Evolutionary conservation across 2,888 invertebrate genomes (phyloP).

Genomic region (Dexiosoma caninum): DNA sequence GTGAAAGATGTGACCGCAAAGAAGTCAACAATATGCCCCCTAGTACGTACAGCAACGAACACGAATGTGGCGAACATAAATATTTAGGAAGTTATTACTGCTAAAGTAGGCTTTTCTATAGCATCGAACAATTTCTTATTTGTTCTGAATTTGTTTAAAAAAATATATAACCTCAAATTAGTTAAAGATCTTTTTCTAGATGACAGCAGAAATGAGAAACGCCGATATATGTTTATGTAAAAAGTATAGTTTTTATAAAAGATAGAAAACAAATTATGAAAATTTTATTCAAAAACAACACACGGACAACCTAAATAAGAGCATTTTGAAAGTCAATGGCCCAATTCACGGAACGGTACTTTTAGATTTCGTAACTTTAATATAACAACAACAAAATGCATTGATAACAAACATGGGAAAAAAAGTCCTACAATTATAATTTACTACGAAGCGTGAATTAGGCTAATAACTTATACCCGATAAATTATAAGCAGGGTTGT

Average conservation of each 20-base stretch:
- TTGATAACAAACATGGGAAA: too few relatives aligned
- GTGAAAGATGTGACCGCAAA: constrained; percentile 76
- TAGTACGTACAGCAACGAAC: constrained; percentile 78
- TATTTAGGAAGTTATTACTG: constrained; percentile 78
- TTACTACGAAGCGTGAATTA: too few relatives aligned
- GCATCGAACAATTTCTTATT: constrained; percentile 70
- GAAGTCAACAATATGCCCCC: constrained; percentile 74
- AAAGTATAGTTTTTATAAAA: too few relatives aligned
- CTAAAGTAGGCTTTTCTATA: constrained; percentile 79
- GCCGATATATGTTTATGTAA: constrained; percentile 1
- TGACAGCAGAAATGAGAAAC: constrained; percentile 12
- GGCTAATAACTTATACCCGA: not conserved
- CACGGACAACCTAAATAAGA: not conserved
- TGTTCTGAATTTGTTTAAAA: constrained; percentile 18
- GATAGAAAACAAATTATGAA: too few relatives aligned
- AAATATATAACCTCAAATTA: constrained; percentile 34
- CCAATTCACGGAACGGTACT: too few relatives aligned
- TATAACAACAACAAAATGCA: too few relatives aligned
- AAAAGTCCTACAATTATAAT: too few relatives aligned
- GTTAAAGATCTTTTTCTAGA: constrained; percentile 25
- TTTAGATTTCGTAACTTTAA: too few relatives aligned
- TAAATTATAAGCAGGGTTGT: not conserved
- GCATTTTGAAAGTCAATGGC: too few relatives aligned
- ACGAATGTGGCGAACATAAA: constrained; percentile 75
- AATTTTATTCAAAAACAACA: not conserved